Conservation (phyloP, 2,888 invertebrate species). For the Lampropteryx suffumata region DNA sequence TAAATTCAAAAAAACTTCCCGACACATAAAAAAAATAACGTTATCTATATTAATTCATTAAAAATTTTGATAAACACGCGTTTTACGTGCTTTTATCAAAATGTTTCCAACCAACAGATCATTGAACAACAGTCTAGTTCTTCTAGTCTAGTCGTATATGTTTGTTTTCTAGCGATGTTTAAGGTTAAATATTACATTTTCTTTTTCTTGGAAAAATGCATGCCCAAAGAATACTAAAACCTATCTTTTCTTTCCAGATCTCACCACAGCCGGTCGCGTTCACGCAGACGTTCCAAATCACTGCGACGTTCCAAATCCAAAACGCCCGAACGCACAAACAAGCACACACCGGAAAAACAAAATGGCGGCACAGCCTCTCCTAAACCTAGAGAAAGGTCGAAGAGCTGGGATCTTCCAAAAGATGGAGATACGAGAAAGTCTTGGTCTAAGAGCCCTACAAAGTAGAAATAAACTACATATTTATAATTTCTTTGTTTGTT, state of each 20-base stretch:
- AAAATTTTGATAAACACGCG: too few species aligned
- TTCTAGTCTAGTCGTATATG: too few species aligned
- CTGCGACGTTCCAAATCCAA: slow-evolving; percentile 52
- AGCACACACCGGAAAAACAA: slow-evolving; percentile 21
- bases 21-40: too few species aligned
- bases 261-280: slow-evolving; percentile 60
- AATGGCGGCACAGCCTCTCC: slow-evolving; percentile 22
- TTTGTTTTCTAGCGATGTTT: too few species aligned
- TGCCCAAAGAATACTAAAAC: too few species aligned
- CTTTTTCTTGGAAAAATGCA: too few species aligned
- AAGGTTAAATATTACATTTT: too few species aligned
- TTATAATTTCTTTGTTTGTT: slow-evolving; percentile 19
- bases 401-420: slow-evolving; percentile 85
- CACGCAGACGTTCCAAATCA: slow-evolving; percentile 49
- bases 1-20: too few species aligned
- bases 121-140: too few species aligned
- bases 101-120: too few species aligned
- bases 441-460: slow-evolving; percentile 80
- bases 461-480: slow-evolving; percentile 37
- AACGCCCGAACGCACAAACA: slow-evolving; percentile 36
- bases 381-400: slow-evolving; percentile 50
- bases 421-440: slow-evolving; percentile 72
- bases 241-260: slow-evolving; percentile 46
- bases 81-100: too few species aligned
- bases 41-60: too few species aligned